phyloP scores from a whole-genome alignment of 2,113 vertebrate species.

The Xenus cinereus region DNA sequence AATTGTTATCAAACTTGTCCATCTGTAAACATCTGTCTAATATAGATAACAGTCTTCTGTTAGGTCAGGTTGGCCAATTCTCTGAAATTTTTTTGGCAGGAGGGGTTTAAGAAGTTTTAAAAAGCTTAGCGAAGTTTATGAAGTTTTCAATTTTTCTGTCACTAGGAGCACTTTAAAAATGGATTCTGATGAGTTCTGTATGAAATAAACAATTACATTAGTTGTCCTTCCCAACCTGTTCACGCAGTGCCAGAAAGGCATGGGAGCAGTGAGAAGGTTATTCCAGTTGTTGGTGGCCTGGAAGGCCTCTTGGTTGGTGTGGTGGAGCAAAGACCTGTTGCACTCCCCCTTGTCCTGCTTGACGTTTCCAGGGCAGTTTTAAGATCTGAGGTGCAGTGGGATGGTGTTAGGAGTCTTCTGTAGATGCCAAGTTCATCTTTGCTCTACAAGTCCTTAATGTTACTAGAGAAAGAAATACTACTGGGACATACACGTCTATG shows the following conservation, averaged over 20 bases:
- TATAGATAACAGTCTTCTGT: neutral
- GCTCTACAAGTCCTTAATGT: neutral
- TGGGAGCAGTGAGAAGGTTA: neutral
- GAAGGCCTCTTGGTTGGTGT: neutral
- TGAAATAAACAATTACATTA: neutral
- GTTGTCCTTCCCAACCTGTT: neutral
- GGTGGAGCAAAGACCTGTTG: neutral
- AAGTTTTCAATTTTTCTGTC: neutral
- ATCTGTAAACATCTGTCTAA: neutral
- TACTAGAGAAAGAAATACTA: neutral
- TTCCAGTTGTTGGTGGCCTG: neutral
- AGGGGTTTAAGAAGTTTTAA: neutral
- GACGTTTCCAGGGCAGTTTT: neutral
- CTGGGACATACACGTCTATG: neutral
- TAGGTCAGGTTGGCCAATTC: neutral
- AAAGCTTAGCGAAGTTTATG: neutral
- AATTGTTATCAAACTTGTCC: neutral
- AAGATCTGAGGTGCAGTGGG: neutral
- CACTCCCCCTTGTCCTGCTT: neutral
- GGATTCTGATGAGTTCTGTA: neutral
- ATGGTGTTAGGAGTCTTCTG: neutral
- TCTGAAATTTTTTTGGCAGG: neutral
- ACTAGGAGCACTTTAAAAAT: neutral
- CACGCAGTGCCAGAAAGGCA: fast-evolving
- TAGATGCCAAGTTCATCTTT: neutral